Evolutionary conservation across 2,888 invertebrate species (phyloP).

Genomic region (Stenodema calcarata): DNA sequence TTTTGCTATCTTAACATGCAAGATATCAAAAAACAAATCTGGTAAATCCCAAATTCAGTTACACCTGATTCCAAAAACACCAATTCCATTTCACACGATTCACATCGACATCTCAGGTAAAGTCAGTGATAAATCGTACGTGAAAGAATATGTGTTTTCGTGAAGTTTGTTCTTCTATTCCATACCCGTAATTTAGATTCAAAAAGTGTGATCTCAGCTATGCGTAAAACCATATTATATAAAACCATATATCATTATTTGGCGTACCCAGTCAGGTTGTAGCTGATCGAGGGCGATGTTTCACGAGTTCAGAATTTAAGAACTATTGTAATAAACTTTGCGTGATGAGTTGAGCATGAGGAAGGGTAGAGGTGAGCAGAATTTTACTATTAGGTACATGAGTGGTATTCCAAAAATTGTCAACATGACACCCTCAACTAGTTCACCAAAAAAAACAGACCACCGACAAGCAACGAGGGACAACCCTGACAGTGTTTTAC

Average conservation of each 20-base stretch:
- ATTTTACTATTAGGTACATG: too few species aligned
- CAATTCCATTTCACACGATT: slow-evolving; percentile 23
- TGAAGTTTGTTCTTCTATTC: neutral
- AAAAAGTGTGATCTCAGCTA: neutral
- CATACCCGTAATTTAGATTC: neutral
- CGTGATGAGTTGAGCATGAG: too few species aligned
- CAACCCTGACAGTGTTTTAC: too few species aligned
- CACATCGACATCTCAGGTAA: slow-evolving; percentile 17
- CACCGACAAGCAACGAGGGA: too few species aligned
- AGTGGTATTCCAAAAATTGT: too few species aligned
- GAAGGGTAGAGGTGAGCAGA: too few species aligned
- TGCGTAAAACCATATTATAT: neutral
- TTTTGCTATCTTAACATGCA: too few species aligned
- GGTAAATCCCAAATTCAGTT: slow-evolving; percentile 19
- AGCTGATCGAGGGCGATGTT: slow-evolving; percentile 13
- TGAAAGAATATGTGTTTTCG: neutral
- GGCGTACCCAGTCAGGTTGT: neutral
- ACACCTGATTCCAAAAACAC: neutral
- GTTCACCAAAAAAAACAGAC: too few species aligned
- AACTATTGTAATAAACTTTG: too few species aligned
- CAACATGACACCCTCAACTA: too few species aligned
- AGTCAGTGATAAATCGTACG: neutral
- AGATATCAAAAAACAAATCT: too few species aligned
- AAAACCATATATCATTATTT: slow-evolving; percentile 7
- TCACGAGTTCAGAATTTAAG: neutral